Conservation (phyloP, 2,888 invertebrate species). For the Margaritifera margaritifera region DNA sequence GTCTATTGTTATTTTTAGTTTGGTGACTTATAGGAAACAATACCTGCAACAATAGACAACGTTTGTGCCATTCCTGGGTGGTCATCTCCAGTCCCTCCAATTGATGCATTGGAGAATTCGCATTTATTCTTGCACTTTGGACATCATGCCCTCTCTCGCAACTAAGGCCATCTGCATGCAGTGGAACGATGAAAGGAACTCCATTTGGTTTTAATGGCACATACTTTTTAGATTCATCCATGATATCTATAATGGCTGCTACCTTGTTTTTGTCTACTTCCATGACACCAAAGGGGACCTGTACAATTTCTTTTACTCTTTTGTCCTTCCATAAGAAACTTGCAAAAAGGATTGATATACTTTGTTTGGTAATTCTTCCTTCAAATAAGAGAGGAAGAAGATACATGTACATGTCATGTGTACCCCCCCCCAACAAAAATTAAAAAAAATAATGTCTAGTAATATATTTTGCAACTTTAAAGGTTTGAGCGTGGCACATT, state of each 20-base stretch:
- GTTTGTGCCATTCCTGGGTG: slow-evolving; percentile 32
- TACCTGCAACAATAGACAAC: slow-evolving; percentile 30
- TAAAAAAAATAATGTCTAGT: no score
- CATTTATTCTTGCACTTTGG: slow-evolving; percentile 27
- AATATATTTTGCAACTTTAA: no score
- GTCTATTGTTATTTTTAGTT: no score
- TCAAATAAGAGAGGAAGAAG: no score
- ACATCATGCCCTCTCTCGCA: slow-evolving; percentile 35
- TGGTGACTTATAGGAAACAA: not conserved
- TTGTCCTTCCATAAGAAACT: no score
- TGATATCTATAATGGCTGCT: slow-evolving; percentile 31
- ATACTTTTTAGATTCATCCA: slow-evolving; percentile 34
- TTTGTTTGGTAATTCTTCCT: no score
- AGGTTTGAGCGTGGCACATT: no score
- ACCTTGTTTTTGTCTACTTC: slow-evolving; percentile 35
- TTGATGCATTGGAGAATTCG: slow-evolving; percentile 12
- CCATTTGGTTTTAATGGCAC: slow-evolving; percentile 24
- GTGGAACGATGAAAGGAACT: slow-evolving; percentile 12
- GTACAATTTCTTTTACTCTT: not conserved
- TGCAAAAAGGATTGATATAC: no score
- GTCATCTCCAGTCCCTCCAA: slow-evolving; percentile 19
- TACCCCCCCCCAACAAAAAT: no score
- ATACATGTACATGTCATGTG: no score
- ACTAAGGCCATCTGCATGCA: slow-evolving; percentile 36
- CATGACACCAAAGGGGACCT: slow-evolving; percentile 35